phyloP scores from a whole-genome alignment of 1,140 invertebrate species.

The Rhyzopertha dominica region DNA sequence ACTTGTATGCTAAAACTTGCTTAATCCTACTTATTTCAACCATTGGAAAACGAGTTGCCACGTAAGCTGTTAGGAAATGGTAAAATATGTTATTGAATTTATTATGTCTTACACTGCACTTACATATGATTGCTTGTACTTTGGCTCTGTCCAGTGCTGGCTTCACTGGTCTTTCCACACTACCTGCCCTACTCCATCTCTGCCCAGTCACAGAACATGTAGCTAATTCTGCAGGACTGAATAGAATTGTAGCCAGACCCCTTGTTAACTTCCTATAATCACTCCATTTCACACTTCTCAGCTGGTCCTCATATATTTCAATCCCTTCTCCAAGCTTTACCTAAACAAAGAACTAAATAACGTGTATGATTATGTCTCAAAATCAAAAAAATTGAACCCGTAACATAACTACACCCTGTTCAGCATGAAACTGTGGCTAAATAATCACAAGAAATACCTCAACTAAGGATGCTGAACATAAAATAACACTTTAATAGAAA shows the following conservation, averaged over 20 bases:
- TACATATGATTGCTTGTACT: slow-evolving; percentile 68
- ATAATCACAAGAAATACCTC: no score
- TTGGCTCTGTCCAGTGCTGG: slow-evolving; percentile 64
- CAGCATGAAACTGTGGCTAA: no score
- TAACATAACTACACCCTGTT: no score
- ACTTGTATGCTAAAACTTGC: slow-evolving; percentile 70
- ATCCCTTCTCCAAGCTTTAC: slow-evolving; percentile 67
- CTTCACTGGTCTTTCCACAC: slow-evolving; percentile 64
- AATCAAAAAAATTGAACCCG: no score
- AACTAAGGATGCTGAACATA: no score
- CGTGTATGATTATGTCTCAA: no score
- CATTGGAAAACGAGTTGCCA: slow-evolving; percentile 64
- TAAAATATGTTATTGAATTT: slow-evolving; percentile 1
- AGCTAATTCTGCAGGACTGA: slow-evolving; percentile 66
- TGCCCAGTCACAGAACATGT: slow-evolving; percentile 70
- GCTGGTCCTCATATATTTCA: slow-evolving; percentile 63
- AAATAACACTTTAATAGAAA: no score
- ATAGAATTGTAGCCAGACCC: slow-evolving; percentile 65
- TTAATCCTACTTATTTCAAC: slow-evolving; percentile 68
- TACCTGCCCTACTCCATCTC: slow-evolving; percentile 66
- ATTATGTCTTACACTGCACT: slow-evolving; percentile 32
- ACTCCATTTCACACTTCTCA: slow-evolving; percentile 66
- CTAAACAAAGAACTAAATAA: slow-evolving; percentile 46
- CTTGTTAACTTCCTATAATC: slow-evolving; percentile 68
- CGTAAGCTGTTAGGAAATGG: slow-evolving; percentile 54